These are phyloP conservation scores for Tachypleus tridentatus DNA, from an alignment of 1,140 invertebrate genomes.

Conservation along the genomic window DNA sequence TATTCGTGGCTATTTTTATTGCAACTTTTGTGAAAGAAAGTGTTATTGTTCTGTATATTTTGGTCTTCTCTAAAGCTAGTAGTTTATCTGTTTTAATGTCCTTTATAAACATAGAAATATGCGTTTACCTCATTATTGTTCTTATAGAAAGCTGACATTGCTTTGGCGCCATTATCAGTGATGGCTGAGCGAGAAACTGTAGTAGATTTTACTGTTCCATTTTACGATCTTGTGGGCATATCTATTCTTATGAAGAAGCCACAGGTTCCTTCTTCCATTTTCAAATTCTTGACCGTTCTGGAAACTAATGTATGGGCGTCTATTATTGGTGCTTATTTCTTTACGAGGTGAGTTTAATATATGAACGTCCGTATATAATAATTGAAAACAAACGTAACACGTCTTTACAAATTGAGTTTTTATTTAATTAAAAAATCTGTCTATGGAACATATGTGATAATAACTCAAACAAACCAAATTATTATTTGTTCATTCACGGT, in stretches of 20 bases:
- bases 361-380: not conserved
- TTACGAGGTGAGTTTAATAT: conserved; percentile 52
- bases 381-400: no score
- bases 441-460: no score
- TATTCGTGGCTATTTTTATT: no score
- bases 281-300: conserved; percentile 92
- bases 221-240: conserved; percentile 86
- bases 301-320: conserved; percentile 92
- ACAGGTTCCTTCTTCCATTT: conserved; percentile 65
- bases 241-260: conserved; percentile 78
- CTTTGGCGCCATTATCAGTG: conserved; percentile 68
- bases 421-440: no score
- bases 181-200: conserved; percentile 92
- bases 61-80: no score
- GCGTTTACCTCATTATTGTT: no score
- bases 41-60: no score
- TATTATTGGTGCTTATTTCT: conserved; percentile 85
- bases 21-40: no score
- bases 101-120: no score
- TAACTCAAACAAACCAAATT: conserved; percentile 41
- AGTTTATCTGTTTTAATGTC: no score
- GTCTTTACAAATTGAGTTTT: no score
- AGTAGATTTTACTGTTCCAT: conserved; percentile 87
- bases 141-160: conserved; percentile 64
- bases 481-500: no score